phyloP scores from a whole-genome alignment of 2,888 invertebrate genomes.

The Ophion ventricosus region DNA sequence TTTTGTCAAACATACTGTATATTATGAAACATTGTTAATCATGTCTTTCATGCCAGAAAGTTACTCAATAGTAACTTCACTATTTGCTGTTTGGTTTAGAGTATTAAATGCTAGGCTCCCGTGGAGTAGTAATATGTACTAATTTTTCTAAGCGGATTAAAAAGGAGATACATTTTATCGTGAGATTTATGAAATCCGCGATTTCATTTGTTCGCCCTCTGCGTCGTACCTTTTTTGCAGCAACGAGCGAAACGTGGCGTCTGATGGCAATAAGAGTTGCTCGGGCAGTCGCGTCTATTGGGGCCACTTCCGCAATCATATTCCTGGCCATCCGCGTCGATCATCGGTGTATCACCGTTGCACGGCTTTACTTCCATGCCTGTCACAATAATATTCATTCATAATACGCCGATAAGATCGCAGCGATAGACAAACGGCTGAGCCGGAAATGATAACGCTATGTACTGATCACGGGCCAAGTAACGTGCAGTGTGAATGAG shows the following conservation, averaged over 20 bases:
- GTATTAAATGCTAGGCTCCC: background rate
- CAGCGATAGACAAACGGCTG: background rate
- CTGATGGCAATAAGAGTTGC: constrained; percentile 94
- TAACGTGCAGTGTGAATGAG: constrained; percentile 40
- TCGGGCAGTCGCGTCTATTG: constrained; percentile 91
- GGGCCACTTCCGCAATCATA: constrained; percentile 93
- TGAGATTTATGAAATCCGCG: background rate
- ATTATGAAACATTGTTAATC: too few species aligned
- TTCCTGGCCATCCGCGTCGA: constrained; percentile 90
- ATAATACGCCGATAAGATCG: background rate
- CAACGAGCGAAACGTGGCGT: constrained; percentile 92
- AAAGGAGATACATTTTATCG: background rate
- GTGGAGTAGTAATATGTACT: background rate
- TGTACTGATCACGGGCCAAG: constrained; percentile 51
- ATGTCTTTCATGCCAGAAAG: too few species aligned
- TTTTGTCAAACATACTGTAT: too few species aligned
- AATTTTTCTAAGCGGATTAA: background rate
- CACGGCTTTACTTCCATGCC: constrained; percentile 93
- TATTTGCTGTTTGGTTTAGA: background rate
- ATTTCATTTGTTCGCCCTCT: background rate
- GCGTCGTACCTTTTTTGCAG: constrained; percentile 90
- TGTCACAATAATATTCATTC: constrained; percentile 72
- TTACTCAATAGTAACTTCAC: background rate
- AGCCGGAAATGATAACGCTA: background rate
- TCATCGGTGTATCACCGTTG: constrained; percentile 91